Evolutionary conservation across 92 coral and sea anemone genomes (phyloP).

Genomic region (Pocillopora grandis): DNA sequence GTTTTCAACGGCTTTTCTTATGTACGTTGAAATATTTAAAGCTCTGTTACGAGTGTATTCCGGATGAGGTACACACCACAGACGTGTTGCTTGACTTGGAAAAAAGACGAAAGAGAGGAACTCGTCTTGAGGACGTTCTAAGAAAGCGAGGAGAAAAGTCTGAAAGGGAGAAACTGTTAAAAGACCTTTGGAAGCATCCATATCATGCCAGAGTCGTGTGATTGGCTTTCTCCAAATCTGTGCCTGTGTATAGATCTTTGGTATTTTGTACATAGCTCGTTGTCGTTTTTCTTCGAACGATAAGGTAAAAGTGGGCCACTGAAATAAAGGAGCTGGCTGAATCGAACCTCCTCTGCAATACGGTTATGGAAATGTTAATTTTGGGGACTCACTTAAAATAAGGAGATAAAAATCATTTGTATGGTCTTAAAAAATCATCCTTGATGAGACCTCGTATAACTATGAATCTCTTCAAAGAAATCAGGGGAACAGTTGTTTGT

Average conservation of each 20-base stretch:
- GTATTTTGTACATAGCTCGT: constrained; percentile 21
- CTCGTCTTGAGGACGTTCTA: constrained; percentile 67
- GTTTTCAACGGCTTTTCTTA: too few relatives aligned
- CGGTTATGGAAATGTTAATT: background rate
- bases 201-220: constrained; percentile 34
- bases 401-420: background rate
- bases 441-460: background rate
- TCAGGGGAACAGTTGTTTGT: background rate
- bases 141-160: constrained; percentile 69
- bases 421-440: too few relatives aligned
- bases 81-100: constrained; percentile 70
- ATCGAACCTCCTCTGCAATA: too few relatives aligned
- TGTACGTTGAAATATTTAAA: constrained; percentile 84
- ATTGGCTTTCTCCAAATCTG: background rate
- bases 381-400: background rate
- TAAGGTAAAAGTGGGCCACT: too few relatives aligned
- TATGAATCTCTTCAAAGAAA: background rate
- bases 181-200: constrained; percentile 75
- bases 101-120: constrained; percentile 84
- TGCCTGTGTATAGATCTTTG: background rate
- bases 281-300: background rate
- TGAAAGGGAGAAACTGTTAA: constrained; percentile 55
- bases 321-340: too few relatives aligned
- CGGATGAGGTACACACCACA: constrained; percentile 77
- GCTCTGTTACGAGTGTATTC: constrained; percentile 96